Evolutionary conservation across 2,797 vertebrate species (phyloP).

Genomic region (Merluccius polli): DNA sequence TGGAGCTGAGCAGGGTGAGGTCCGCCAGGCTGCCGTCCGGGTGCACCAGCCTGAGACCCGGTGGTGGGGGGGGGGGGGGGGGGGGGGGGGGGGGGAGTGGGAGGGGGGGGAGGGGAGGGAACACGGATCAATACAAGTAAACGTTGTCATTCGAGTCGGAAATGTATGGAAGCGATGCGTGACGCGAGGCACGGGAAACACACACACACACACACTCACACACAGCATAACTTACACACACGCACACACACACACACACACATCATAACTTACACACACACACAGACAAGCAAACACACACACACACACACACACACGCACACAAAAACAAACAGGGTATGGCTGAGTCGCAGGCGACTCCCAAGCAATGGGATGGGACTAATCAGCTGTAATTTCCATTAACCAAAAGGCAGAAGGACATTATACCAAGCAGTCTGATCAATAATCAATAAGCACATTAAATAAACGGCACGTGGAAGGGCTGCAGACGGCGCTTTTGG

Average conservation of each 20-base stretch:
- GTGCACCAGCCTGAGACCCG: slow-evolving; percentile 81
- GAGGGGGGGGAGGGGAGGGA: not conserved
- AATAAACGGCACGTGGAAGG: slow-evolving; percentile 28
- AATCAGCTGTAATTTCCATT: slow-evolving; percentile 25
- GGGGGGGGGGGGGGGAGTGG: not conserved
- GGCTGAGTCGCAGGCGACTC: slow-evolving; percentile 30
- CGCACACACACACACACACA: slow-evolving; percentile 6
- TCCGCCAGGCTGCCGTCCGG: slow-evolving; percentile 92
- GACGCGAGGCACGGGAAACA: not conserved
- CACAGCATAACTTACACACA: not conserved
- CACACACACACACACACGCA: slow-evolving; percentile 6
- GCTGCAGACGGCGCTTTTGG: slow-evolving; percentile 6
- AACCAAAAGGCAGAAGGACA: slow-evolving; percentile 32
- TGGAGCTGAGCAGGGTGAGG: slow-evolving; percentile 86
- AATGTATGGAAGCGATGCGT: slow-evolving; percentile 5
- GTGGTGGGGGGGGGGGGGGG: not conserved
- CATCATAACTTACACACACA: not conserved
- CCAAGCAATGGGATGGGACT: slow-evolving; percentile 50
- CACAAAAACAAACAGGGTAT: slow-evolving; percentile 14
- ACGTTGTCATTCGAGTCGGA: not conserved
- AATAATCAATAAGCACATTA: slow-evolving; percentile 65
- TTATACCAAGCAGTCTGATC: slow-evolving; percentile 47
- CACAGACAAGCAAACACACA: slow-evolving; percentile 5
- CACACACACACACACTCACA: not conserved
- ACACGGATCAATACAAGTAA: slow-evolving; percentile 3